Base-by-base conservation (phyloP, 1,140 invertebrate species). In the Drosophila melanogaster region DNA sequence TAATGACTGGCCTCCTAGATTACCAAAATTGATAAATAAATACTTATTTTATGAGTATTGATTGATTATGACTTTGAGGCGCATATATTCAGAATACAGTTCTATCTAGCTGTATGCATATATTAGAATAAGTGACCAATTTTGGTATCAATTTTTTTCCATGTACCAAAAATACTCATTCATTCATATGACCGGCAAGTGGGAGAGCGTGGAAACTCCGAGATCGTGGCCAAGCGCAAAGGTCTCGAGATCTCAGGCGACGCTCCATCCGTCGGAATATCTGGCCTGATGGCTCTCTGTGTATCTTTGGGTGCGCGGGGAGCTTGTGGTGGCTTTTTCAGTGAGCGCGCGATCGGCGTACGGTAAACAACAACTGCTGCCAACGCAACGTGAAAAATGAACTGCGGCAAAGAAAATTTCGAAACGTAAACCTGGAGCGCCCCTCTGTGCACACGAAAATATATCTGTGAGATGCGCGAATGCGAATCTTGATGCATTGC, bases 331-430 rank as follows among this genome's bases (percentile, higher is more conserved):
- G 58, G 67, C 73, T 55, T 85, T 74, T 76, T 87, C 38, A 89
- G 84, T 89, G 79, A 89, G 69, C 62, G 58, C 59, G 73, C 84
- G 77, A 90, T 85, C 73, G 84, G 85, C 84, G 77, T 84, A 89
- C 84, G 69, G 84, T 89, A 89, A 89, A 84, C 84, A 89, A 84
- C 84, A 79, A 58, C 75, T 53, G 71, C 71, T 77, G 66, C 59
- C 43, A 62, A 43, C 56, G 55, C 60, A 77, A 55, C 66, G 41
- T 51, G 64, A 44, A 60, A 66, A 69, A 50, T 15, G 59, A 43
- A 26, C 59, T 51, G 33, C 24, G 17, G 30, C 19, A 66, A 71
- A 71, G 59, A 77, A 77, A 78, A 72, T 77, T 78, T 72, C 43
- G 44, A 78, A 77, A 77, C 62, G 53, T 41, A 30, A 59, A 51